Evolutionary conservation across 1,140 invertebrate genomes (phyloP), one percentile per base, ranked within the genome.

Genomic region (Drosophila baimaii): DNA sequence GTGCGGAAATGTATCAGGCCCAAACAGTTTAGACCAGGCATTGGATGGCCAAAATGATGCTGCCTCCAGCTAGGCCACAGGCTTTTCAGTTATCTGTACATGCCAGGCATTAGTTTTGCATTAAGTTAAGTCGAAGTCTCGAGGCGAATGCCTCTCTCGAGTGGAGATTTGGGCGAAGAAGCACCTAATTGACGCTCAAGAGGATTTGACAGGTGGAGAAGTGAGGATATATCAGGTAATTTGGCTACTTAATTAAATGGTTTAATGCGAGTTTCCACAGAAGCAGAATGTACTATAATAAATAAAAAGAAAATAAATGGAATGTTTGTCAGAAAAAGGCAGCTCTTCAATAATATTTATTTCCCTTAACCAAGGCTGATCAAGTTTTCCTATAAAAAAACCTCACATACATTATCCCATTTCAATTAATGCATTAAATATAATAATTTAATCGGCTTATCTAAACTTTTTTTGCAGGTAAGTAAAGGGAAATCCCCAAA

Each of bases 401-500:
- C 0, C 10, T 8, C 1, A 23, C 19, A 3, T 4, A n/a, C 0
- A 17, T 0, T 31, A 39, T 47, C 29, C 1, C 0, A 8, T 9
- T 23, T 7, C n/a, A 8, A 23, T 19, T 35, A 49, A 39, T 39
- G 1, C 8, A n/a, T 23, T 23, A 19, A 65, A 17, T 29, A n/a
- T 13, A 19, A 23, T 62, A 49, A 59, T 72, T 72, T 47, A 43
- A 59, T 29, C 12, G 33, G 21, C 54, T 66, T 81, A 37, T 56
- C 31, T 64, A 13, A 19, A 6, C 19, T 58, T 52, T 56, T 33
- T 25, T 85, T 84, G 0, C 55, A 85, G 81, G 77, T 85, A 84
- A 85, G 81, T 84, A 29, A 15, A 33, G 7, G 19, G 5, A 51
- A 31, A 33, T 23, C 31, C 15, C 8, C 25, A 23, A 51, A 47